Base-by-base conservation (phyloP, 2,888 invertebrate species). In the Latrodectus elegans region DNA sequence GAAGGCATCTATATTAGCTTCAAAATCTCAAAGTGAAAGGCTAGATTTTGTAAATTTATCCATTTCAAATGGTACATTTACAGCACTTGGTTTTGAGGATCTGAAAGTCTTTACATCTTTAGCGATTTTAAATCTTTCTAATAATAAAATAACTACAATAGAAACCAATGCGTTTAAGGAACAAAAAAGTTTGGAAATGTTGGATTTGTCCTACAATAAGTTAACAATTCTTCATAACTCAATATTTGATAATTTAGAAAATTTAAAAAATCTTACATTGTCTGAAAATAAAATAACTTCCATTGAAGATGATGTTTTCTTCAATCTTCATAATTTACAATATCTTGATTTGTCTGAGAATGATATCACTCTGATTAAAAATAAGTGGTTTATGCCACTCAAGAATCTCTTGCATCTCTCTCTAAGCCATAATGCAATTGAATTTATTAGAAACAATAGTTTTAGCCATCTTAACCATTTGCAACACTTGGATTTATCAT, bases 121-220 rank as follows among this genome's bases (percentile, higher is more conserved):
- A 9, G 71, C 78, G 26, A 55, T 73, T 11, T 67, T 89, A 15
- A 81, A 55, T 65, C 65, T 89, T 15, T 70, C 71, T n/a, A 17
- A 79, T 26, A 89, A 89, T 75, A 73, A 83, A 22, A 82, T 89
- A 60, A 67, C 77, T n/a, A 11, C 14, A 14, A 70, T 89, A 75
- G 79, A 79, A 53, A 60, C 22, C 26, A 83, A 76, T 10, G 79
- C 85, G 14, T 89, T 89, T 71, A 83, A 80, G 60, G 53, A 80
- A 51, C 72, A 76, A 11, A 72, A 77, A 17, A 71, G 78, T 52
- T 65, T 89, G n/a, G 67, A 80, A 67, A 10, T 49, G 71, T 76
- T 89, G 14, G 85, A 89, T 73, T 73, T 89, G 15, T 84, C 83
- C 49, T 26, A 17, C 12, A 88, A 88, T 74, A n/a, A 84, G 49